Base-by-base conservation (phyloP, 2,113 vertebrate genomes). In the Cathartes aura region DNA sequence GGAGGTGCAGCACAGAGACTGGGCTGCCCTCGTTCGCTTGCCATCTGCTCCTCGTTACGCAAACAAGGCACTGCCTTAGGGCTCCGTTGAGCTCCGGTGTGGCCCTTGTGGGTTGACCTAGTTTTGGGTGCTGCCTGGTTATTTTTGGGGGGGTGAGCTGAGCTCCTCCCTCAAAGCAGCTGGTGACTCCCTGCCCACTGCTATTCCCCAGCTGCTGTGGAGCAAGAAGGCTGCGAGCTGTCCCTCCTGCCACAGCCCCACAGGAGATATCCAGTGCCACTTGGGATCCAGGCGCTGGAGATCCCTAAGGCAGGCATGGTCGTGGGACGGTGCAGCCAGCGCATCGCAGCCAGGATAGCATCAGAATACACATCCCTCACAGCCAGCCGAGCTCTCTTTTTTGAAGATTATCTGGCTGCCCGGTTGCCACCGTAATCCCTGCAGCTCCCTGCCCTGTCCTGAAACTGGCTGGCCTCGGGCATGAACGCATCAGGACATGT, bases 31-130 rank as follows among this genome's bases (percentile, higher is more conserved):
- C 3, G 2, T 94, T 93, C 32, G 6, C 38, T 71, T 78, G 81
- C 94, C 96, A 89, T 96, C 94, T 96, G 89, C 89, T 95, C 83
- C 64, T 94, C 0, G 4, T 96, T 91, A 83, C 36, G 87, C 89
- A 92, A 92, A 91, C 81, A 58, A 14, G 1, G 53, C 43, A 20
- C 45, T 0, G 68, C 93, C 81, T 29, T 72, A 47, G 85, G 90
- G 60, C 85, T 95, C 40, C 4, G 20, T 58, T 24, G 36, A 81
- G 85, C 73, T 87, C 89, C 3, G 3, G 20, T 63, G 86, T 84
- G 84, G 64, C 82, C 85, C 94, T 75, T 40, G 70, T 88, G 88
- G 80, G 71, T 42, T 97, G 91, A 90, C 96, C 95, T 83, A 92
- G 52, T 89, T 92, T 92, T 95, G 87, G 92, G 90, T 92, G 88